A percentile compares a stretch with the other conserved stretches of the same genome.
These are phyloP conservation scores for Cheiracanthium punctorium DNA, from an alignment of 2,888 invertebrate genomes.

Conservation along the genomic window DNA sequence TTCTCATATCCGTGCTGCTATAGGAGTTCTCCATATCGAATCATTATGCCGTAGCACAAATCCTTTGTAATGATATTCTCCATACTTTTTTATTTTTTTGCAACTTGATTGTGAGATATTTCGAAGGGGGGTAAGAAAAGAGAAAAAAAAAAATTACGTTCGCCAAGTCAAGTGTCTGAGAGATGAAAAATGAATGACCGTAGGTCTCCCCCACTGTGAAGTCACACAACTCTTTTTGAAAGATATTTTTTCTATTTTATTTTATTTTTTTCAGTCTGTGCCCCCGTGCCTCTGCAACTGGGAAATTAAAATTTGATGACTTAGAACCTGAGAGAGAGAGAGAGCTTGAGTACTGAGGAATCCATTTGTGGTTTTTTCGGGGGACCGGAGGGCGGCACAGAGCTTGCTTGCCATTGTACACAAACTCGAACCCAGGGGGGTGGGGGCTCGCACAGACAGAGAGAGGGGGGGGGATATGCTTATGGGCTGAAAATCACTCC, in stretches of 20 bases:
- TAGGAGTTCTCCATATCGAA: not conserved
- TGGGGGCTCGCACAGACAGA: not conserved
- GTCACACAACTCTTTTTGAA: not conserved
- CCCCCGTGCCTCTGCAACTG: not conserved
- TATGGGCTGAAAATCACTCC: conserved; percentile 66
- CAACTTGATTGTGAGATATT: not conserved
- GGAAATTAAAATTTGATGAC: conserved; percentile 69
- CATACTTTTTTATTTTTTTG: not conserved
- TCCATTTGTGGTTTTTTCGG: conserved; percentile 68
- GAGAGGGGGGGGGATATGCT: conserved; percentile 38
- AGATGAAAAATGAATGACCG: conserved; percentile 7
- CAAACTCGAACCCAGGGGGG: conserved; percentile 2
- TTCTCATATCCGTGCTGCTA: too few relatives aligned
- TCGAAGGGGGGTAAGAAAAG: too few relatives aligned
- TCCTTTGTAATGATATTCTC: not conserved
- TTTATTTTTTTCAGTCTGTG: not conserved
- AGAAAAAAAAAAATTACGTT: conserved; percentile 1
- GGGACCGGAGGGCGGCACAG: conserved; percentile 37
- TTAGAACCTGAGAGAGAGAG: not conserved
- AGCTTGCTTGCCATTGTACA: not conserved
- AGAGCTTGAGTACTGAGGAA: conserved; percentile 20
- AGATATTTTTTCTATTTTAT: not conserved
- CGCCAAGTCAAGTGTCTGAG: not conserved
- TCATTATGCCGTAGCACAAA: not conserved
- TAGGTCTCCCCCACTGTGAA: not conserved